Evolutionary conservation across 2,888 invertebrate genomes (phyloP).

Genomic region (Tortricodes alternella): DNA sequence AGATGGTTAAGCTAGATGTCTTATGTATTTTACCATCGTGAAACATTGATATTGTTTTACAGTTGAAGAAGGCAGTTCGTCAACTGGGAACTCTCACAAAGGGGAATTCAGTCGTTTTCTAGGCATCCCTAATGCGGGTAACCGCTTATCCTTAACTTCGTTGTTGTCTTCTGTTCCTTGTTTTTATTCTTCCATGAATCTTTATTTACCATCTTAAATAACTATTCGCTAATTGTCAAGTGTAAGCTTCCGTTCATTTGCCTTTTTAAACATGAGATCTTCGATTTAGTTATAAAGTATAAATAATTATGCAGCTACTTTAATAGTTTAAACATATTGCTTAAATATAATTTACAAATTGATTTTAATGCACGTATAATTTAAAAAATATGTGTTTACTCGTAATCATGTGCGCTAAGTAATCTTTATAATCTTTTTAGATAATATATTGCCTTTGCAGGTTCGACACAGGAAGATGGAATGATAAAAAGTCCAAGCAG

Average conservation of each 20-base stretch:
- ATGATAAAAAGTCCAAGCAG: slow-evolving; percentile 93
- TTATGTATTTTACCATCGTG: slow-evolving; percentile 29
- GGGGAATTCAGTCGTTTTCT: slow-evolving; percentile 86
- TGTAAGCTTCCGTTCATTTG: slow-evolving; percentile 28
- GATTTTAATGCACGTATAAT: slow-evolving; percentile 13
- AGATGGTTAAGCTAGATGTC: slow-evolving; percentile 34
- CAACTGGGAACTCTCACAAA: slow-evolving; percentile 73
- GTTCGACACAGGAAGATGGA: slow-evolving; percentile 69
- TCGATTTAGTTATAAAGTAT: too few species aligned
- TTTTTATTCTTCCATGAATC: slow-evolving; percentile 52
- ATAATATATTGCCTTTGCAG: slow-evolving; percentile 49
- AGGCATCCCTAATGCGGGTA: slow-evolving; percentile 85
- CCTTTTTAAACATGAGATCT: slow-evolving; percentile 24
- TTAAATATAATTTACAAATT: slow-evolving; percentile 2
- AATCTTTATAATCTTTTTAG: background rate
- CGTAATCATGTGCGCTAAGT: background rate
- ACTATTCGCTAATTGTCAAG: slow-evolving; percentile 34
- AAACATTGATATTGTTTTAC: slow-evolving; percentile 66
- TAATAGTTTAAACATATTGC: background rate
- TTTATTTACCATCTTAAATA: slow-evolving; percentile 40
- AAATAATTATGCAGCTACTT: too few species aligned
- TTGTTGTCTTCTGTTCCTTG: slow-evolving; percentile 49
- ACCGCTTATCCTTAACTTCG: slow-evolving; percentile 65
- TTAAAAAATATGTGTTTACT: background rate
- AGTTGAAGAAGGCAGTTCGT: slow-evolving; percentile 79